These are phyloP conservation scores for Popillia japonica DNA, from an alignment of 1,140 invertebrate species.

Conservation along the genomic window DNA sequence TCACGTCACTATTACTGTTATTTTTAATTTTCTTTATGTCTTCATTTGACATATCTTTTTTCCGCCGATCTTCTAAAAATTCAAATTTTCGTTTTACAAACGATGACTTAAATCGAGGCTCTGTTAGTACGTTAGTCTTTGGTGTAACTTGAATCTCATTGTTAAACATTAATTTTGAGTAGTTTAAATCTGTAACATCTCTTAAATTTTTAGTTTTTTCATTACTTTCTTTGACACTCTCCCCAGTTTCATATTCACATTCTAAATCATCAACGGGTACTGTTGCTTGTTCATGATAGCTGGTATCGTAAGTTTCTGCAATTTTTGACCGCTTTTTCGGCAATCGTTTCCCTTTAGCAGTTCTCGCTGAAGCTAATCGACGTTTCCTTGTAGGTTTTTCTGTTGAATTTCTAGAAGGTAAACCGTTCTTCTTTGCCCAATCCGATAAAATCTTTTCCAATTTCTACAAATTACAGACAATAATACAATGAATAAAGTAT, in stretches of 20 bases:
- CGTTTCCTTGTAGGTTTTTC: not conserved
- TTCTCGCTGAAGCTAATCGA: no score
- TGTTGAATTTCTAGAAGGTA: not conserved
- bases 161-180: not conserved
- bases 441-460: not conserved
- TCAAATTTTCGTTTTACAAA: conserved; percentile 1
- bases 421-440: not conserved
- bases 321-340: not conserved
- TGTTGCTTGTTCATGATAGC: not conserved
- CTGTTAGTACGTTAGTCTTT: not conserved
- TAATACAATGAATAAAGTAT: not conserved
- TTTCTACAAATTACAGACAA: not conserved
- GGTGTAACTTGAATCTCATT: not conserved
- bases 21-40: not conserved
- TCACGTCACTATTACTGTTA: not conserved
- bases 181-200: not conserved
- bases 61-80: not conserved
- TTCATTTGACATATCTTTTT: not conserved
- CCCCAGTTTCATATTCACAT: not conserved
- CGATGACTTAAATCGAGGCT: not conserved
- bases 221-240: not conserved
- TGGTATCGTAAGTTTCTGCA: not conserved
- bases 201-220: not conserved
- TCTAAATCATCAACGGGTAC: not conserved
- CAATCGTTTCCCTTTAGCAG: not conserved